phyloP scores from a whole-genome alignment of 2,113 vertebrate genomes.

The Trogon surrucura region DNA sequence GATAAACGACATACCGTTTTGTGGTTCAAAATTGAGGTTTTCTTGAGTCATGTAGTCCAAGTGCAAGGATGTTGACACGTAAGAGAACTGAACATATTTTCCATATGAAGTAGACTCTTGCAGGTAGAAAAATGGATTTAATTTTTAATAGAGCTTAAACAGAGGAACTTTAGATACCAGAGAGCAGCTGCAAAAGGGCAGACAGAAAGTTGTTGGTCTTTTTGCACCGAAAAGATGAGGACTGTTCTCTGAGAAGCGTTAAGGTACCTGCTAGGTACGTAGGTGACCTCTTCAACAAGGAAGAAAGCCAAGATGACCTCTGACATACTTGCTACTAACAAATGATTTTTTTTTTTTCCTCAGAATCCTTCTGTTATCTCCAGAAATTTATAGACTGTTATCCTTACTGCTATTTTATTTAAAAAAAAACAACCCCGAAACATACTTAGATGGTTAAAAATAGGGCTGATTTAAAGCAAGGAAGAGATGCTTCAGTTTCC shows the following conservation, averaged over 20 bases:
- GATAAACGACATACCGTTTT: not conserved
- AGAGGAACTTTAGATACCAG: not conserved
- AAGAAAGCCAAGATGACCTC: not conserved
- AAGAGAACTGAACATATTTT: not conserved
- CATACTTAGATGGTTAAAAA: not conserved
- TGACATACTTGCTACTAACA: not conserved
- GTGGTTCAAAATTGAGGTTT: not conserved
- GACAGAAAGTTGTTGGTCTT: not conserved
- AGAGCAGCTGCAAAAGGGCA: not conserved
- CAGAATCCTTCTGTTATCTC: not conserved
- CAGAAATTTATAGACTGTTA: not conserved
- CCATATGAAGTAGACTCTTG: not conserved
- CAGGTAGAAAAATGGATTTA: not conserved
- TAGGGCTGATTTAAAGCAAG: not conserved
- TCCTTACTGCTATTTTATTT: not conserved
- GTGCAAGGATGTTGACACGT: not conserved
- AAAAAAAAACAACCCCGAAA: not conserved
- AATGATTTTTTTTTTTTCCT: not conserved
- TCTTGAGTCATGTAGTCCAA: not conserved
- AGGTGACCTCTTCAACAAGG: not conserved
- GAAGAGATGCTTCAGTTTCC: not conserved
- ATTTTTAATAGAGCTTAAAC: not conserved
- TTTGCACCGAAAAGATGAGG: not conserved
- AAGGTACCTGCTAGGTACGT: not conserved
- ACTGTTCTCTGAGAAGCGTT: not conserved